Conservation (phyloP, 2,888 invertebrate genomes). For the Tetragnatha montana region DNA sequence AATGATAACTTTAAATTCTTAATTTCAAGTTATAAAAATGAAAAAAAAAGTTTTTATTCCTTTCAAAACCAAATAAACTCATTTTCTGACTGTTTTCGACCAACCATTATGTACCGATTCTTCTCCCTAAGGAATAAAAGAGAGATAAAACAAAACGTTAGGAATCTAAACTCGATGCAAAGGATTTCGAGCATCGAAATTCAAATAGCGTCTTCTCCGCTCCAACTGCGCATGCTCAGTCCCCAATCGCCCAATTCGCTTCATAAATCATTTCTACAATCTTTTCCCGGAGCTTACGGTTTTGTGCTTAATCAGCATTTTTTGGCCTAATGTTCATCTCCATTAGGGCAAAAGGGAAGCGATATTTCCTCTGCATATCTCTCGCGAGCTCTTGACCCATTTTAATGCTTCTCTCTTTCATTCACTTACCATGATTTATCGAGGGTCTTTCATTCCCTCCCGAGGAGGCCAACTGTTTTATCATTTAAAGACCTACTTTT, state of each 20-base stretch:
- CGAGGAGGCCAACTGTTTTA: slow-evolving; percentile 38
- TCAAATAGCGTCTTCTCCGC: background rate
- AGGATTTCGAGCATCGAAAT: background rate
- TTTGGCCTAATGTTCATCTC: slow-evolving; percentile 24
- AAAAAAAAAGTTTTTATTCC: too few species aligned
- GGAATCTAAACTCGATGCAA: too few species aligned
- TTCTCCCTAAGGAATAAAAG: too few species aligned
- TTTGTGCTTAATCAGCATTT: slow-evolving; percentile 12
- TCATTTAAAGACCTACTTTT: slow-evolving; percentile 36
- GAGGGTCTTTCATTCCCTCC: slow-evolving; percentile 21
- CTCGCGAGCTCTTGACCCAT: slow-evolving; percentile 33
- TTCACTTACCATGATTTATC: slow-evolving; percentile 19
- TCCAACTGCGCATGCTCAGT: background rate
- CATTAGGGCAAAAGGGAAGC: slow-evolving; percentile 17
- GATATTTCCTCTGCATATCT: slow-evolving; percentile 15
- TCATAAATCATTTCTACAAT: slow-evolving; percentile 15
- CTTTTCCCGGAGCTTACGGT: slow-evolving; percentile 5
- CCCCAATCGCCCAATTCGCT: background rate
- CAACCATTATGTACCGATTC: too few species aligned
- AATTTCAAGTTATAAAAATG: too few species aligned
- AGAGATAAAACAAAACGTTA: too few species aligned
- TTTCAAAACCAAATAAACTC: too few species aligned
- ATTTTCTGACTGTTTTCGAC: too few species aligned
- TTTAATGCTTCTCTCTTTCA: slow-evolving; percentile 27
- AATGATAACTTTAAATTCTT: too few species aligned